Evolutionary conservation across 2,888 invertebrate genomes (phyloP).

Genomic region (Cactoblastis cactorum): DNA sequence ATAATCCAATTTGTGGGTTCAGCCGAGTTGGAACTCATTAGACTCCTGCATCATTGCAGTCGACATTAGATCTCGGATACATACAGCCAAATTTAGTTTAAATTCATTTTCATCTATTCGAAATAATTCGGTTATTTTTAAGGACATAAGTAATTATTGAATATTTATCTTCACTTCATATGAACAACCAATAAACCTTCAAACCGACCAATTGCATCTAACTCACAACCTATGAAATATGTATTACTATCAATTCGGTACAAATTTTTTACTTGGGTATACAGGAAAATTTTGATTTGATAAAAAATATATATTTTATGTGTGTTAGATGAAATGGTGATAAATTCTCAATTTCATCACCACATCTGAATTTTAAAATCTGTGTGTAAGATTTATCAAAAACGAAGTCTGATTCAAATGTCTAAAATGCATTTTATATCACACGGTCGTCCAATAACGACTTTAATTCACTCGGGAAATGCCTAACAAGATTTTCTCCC

Average conservation of each 20-base stretch:
- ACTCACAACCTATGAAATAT: too few species aligned
- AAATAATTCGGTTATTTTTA: too few species aligned
- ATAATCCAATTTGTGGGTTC: constrained; percentile 72
- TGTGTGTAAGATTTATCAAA: neutral
- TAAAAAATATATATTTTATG: too few species aligned
- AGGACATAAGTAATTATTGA: too few species aligned
- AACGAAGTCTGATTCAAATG: constrained; percentile 36
- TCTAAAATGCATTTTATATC: constrained; percentile 60
- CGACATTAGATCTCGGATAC: constrained; percentile 44
- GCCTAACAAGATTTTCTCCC: constrained; percentile 51
- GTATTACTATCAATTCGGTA: too few species aligned
- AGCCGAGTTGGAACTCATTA: constrained; percentile 71
- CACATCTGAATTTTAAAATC: neutral
- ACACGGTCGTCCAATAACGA: constrained; percentile 39
- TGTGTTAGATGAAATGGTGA: too few species aligned
- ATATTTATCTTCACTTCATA: too few species aligned
- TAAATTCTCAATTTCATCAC: neutral
- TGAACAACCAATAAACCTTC: too few species aligned
- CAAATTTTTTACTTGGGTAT: too few species aligned
- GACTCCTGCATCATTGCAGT: constrained; percentile 71
- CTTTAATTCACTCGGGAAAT: constrained; percentile 38
- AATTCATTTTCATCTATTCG: too few species aligned
- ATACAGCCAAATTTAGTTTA: neutral
- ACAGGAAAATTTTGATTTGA: too few species aligned
- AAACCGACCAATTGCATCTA: too few species aligned